These are phyloP conservation scores for Lasaia peninsularis DNA, from an alignment of 1,140 invertebrate species.

Conservation along the genomic window DNA sequence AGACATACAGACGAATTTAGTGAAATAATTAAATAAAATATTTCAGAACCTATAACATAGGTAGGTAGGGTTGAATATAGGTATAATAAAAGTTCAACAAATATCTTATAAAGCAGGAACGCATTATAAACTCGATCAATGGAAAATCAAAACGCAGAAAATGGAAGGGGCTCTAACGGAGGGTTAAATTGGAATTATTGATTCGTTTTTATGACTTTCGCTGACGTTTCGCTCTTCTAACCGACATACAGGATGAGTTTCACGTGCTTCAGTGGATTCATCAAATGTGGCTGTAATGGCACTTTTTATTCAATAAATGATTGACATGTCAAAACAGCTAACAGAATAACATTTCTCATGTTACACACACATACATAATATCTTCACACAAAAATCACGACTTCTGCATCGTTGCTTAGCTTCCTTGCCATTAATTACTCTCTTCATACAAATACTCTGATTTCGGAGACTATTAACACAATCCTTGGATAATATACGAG, in stretches of 20 bases:
- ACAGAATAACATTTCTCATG: too few relatives aligned
- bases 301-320: not conserved
- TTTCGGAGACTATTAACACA: too few relatives aligned
- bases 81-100: not conserved
- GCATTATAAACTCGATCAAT: slow-evolving; percentile 51
- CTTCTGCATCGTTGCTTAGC: too few relatives aligned
- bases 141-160: slow-evolving; percentile 71
- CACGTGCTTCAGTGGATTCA: slow-evolving; percentile 30
- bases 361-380: not conserved
- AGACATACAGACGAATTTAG: not conserved
- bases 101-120: slow-evolving; percentile 12
- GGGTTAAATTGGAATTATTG: slow-evolving; percentile 70
- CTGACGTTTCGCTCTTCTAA: slow-evolving; percentile 58
- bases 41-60: not conserved
- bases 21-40: not conserved
- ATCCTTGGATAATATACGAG: too few relatives aligned
- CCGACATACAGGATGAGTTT: slow-evolving; percentile 34
- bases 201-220: slow-evolving; percentile 68
- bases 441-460: too few relatives aligned
- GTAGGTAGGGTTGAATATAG: too few relatives aligned
- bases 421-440: too few relatives aligned
- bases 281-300: slow-evolving; percentile 17
- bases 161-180: slow-evolving; percentile 63
- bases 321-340: too few relatives aligned
- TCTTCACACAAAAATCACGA: too few relatives aligned